phyloP scores from a whole-genome alignment of 2,797 vertebrate genomes.

The Amblyraja radiata region DNA sequence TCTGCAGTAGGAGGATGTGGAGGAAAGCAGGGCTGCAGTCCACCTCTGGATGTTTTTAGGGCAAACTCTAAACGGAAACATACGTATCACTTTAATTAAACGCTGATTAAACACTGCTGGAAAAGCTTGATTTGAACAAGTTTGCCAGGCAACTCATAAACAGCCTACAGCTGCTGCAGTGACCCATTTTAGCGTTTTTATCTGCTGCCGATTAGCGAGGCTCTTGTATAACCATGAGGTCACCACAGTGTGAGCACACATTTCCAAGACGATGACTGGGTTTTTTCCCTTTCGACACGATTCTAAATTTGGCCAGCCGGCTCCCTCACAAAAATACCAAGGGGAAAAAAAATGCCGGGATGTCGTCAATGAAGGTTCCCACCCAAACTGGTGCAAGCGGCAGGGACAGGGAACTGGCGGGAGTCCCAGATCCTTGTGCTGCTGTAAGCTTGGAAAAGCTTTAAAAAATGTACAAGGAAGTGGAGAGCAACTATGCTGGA shows the following conservation, averaged over 20 bases:
- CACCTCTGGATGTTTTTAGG: not conserved
- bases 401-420: slow-evolving; percentile 17
- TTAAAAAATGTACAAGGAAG: slow-evolving; percentile 16
- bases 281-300: slow-evolving; percentile 35
- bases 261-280: slow-evolving; percentile 31
- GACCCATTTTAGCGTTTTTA: slow-evolving; percentile 33
- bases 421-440: slow-evolving; percentile 17
- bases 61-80: not conserved
- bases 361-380: slow-evolving; percentile 36
- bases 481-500: slow-evolving; percentile 26
- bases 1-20: not conserved
- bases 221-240: slow-evolving; percentile 33
- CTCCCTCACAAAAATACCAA: slow-evolving; percentile 31
- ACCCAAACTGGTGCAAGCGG: not conserved
- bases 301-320: slow-evolving; percentile 34
- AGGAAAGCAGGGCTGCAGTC: not conserved
- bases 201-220: slow-evolving; percentile 23
- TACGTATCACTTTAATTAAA: not conserved
- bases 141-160: slow-evolving; percentile 2
- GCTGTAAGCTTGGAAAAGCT: not conserved
- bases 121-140: slow-evolving; percentile 23
- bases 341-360: slow-evolving; percentile 16
- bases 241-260: slow-evolving; percentile 25
- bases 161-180: slow-evolving; percentile 30
- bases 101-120: not conserved